Evolutionary conservation across 2,113 vertebrate genomes (phyloP).

Genomic region (Tamias sibiricus): DNA sequence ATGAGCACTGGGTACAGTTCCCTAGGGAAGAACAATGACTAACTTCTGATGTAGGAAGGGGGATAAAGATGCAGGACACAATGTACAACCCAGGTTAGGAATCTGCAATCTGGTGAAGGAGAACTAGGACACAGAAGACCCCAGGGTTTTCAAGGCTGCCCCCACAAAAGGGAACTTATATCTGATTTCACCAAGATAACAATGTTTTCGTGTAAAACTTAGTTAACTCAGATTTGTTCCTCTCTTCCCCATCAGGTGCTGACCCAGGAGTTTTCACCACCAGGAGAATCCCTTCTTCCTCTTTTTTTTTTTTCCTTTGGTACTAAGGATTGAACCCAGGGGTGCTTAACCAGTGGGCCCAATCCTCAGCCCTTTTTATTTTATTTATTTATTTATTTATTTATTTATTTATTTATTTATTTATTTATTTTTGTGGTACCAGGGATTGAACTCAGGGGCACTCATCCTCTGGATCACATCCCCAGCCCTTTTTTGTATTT

Average conservation of each 20-base stretch:
- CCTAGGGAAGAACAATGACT: slow-evolving; percentile 81
- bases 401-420: too few species aligned
- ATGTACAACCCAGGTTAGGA: not conserved
- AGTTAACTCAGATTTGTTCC: not conserved
- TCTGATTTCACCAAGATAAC: not conserved
- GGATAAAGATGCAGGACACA: not conserved
- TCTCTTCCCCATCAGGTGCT: not conserved
- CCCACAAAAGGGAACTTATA: not conserved
- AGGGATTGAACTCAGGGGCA: too few species aligned
- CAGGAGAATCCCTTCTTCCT: not conserved
- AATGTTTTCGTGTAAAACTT: not conserved
- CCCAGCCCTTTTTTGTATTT: too few species aligned
- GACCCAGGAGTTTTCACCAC: not conserved
- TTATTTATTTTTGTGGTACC: too few species aligned
- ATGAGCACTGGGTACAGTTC: slow-evolving; percentile 95
- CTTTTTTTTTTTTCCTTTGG: not conserved
- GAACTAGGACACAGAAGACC: not conserved
- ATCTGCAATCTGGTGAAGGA: not conserved
- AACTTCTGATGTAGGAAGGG: not conserved
- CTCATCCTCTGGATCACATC: too few species aligned
- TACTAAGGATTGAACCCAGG: too few species aligned
- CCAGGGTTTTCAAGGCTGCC: not conserved
- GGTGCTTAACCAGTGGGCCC: too few species aligned
- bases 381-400: too few species aligned
- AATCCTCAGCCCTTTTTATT: too few species aligned